Conservation (phyloP, 2,888 invertebrate species). For the Nymphalis urticae region DNA sequence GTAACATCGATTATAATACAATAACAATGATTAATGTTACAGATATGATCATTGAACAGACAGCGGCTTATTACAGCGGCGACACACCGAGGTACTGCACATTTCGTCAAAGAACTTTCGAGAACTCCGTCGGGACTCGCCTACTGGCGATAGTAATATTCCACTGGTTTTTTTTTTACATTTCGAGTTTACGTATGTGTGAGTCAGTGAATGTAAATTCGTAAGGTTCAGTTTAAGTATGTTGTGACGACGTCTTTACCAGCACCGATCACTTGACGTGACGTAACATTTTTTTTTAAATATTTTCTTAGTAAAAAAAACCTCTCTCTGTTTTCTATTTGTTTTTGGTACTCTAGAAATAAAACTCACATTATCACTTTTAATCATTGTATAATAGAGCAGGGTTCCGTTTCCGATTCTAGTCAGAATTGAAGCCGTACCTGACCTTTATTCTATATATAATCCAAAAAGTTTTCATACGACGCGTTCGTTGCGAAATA, state of each 20-base stretch:
- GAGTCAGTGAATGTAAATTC: constrained; percentile 45
- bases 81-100: constrained; percentile 18
- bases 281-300: constrained; percentile 11
- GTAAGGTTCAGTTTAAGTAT: constrained; percentile 43
- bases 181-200: constrained; percentile 52
- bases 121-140: constrained; percentile 52
- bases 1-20: background rate
- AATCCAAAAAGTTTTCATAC: too few relatives aligned
- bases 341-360: too few relatives aligned
- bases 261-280: constrained; percentile 27
- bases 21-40: background rate
- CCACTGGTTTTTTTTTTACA: constrained; percentile 51
- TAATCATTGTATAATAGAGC: too few relatives aligned
- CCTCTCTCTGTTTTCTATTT: too few relatives aligned
- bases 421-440: too few relatives aligned
- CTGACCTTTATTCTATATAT: too few relatives aligned
- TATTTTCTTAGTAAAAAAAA: too few relatives aligned
- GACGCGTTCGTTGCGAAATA: too few relatives aligned
- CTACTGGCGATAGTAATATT: constrained; percentile 61
- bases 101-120: constrained; percentile 43
- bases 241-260: constrained; percentile 16
- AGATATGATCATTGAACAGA: constrained; percentile 17
- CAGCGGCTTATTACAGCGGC: constrained; percentile 32
- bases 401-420: too few relatives aligned
- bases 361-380: too few relatives aligned